Evolutionary conservation across 2,113 vertebrate genomes (phyloP).

Genomic region (Phylloscopus whistleri): DNA sequence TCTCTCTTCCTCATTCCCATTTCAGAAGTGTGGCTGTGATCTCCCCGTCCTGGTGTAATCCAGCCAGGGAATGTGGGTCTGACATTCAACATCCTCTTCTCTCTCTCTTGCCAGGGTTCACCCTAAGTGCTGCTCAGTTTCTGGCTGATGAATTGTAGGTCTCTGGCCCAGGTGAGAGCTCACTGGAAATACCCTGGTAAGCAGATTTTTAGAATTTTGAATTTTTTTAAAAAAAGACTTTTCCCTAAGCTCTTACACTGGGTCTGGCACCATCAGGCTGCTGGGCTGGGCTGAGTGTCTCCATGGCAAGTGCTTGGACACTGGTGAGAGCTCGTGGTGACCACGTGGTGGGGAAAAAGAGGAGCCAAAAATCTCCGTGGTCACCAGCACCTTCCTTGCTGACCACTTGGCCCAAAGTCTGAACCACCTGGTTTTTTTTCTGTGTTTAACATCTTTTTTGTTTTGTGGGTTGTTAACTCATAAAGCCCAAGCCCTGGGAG

Average conservation of each 20-base stretch:
- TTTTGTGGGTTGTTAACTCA: accelerated
- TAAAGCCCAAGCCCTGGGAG: background rate
- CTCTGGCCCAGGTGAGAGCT: background rate
- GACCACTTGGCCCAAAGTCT: background rate
- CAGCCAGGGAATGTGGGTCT: accelerated
- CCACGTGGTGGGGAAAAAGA: accelerated
- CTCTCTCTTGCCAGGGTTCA: background rate
- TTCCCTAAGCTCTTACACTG: background rate
- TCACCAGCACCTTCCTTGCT: background rate
- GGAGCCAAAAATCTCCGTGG: accelerated
- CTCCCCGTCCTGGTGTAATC: background rate
- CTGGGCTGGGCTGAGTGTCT: accelerated
- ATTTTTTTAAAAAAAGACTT: background rate
- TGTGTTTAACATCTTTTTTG: background rate
- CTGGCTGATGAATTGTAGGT: accelerated
- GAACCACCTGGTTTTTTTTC: background rate
- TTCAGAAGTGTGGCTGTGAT: background rate
- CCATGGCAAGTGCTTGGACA: background rate
- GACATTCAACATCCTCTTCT: background rate
- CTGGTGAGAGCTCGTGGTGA: accelerated
- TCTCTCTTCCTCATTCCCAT: background rate
- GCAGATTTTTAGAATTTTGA: background rate
- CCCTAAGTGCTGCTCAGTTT: accelerated
- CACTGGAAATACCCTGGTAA: background rate
- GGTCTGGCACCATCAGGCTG: accelerated